Percentiles rank a stretch among this genome's conserved stretches.
These are phyloP conservation scores for Lasioglossum vierecki DNA, from an alignment of 2,888 invertebrate species.

Conservation along the genomic window DNA sequence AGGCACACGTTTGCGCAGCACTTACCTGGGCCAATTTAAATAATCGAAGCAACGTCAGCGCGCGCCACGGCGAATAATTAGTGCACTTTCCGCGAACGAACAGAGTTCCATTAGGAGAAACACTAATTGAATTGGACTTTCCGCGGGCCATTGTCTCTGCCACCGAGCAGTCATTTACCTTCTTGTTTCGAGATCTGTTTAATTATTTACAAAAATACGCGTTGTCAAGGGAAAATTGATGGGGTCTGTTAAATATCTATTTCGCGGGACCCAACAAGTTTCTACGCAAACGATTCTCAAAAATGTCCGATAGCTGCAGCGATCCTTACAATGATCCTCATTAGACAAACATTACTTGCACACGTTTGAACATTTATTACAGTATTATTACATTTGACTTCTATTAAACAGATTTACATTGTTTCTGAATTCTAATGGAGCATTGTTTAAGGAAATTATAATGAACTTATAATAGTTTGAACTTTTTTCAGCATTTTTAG, in stretches of 20 bases:
- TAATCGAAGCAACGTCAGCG: not conserved
- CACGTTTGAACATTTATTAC: too few relatives aligned
- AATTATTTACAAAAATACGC: not conserved
- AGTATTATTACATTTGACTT: too few relatives aligned
- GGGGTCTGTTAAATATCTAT: not conserved
- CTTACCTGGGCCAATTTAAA: constrained; percentile 38
- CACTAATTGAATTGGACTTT: constrained; percentile 41
- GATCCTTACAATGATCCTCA: too few relatives aligned
- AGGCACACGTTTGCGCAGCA: constrained; percentile 6
- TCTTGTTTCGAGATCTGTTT: not conserved
- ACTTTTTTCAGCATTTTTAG: too few relatives aligned
- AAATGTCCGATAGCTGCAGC: too few relatives aligned
- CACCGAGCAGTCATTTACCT: constrained; percentile 24
- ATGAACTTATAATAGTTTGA: too few relatives aligned
- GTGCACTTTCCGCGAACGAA: constrained; percentile 27
- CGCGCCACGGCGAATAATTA: constrained; percentile 26
- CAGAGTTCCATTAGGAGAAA: constrained; percentile 35
- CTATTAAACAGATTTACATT: too few relatives aligned
- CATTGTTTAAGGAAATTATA: too few relatives aligned
- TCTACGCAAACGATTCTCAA: too few relatives aligned
- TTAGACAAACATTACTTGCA: too few relatives aligned
- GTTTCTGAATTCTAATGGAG: too few relatives aligned
- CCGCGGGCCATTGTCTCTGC: constrained; percentile 7
- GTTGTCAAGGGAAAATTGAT: too few relatives aligned
- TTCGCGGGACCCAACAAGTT: not conserved